Evolutionary conservation across 2,888 invertebrate genomes (phyloP).

Genomic region (Andrena dorsata): DNA sequence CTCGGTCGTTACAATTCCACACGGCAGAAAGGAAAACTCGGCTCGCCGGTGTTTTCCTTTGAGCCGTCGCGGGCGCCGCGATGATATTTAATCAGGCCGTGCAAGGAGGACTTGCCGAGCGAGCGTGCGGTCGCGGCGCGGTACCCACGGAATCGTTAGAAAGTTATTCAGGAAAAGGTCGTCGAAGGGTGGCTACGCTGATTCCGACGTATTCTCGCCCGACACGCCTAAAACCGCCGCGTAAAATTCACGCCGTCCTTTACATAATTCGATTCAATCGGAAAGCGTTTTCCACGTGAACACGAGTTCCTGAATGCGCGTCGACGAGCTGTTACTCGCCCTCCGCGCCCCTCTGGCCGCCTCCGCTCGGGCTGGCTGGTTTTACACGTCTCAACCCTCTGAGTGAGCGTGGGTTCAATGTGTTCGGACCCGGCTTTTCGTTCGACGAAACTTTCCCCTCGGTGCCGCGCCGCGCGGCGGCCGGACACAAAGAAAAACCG

Average conservation of each 20-base stretch:
- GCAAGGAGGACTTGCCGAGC: conserved; percentile 15
- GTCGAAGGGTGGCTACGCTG: conserved; percentile 41
- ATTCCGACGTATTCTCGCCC: conserved; percentile 56
- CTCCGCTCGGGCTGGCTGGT: background rate
- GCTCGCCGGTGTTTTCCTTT: conserved; percentile 34
- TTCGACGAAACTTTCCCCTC: conserved; percentile 25
- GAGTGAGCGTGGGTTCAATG: conserved; percentile 57
- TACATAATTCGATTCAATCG: conserved; percentile 78
- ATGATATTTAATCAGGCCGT: conserved; percentile 46
- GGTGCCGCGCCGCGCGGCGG: background rate
- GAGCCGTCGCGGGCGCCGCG: conserved; percentile 23
- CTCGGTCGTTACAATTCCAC: conserved; percentile 34
- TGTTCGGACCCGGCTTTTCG: conserved; percentile 38
- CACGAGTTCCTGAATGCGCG: conserved; percentile 62
- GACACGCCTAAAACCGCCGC: conserved; percentile 55
- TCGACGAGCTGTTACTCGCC: conserved; percentile 53
- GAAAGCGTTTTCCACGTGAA: conserved; percentile 71
- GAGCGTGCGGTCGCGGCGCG: background rate
- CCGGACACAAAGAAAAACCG: conserved; percentile 42
- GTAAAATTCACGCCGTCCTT: conserved; percentile 72
- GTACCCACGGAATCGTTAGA: conserved; percentile 56
- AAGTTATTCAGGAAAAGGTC: conserved; percentile 60
- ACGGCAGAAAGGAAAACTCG: conserved; percentile 7
- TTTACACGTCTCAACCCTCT: conserved; percentile 54
- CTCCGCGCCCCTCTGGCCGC: background rate